Percentiles rank a stretch among this genome's conserved stretches.
Evolutionary conservation across 2,797 vertebrate genomes (phyloP).

Genomic region (Phoeniculus purpureus): DNA sequence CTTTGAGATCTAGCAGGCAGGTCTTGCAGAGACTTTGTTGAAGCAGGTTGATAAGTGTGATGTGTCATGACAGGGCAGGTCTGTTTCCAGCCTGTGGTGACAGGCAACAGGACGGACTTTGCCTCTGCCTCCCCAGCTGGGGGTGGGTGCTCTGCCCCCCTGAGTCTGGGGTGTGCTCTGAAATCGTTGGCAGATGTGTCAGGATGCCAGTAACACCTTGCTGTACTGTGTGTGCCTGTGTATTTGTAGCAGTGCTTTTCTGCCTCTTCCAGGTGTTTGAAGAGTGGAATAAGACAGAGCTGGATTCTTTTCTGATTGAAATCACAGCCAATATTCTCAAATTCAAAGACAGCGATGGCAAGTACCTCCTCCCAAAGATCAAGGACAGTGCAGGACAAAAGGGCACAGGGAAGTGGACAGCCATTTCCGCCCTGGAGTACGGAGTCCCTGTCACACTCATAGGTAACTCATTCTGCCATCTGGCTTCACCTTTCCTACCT

Average conservation of each 20-base stretch:
- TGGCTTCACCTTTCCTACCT: background rate
- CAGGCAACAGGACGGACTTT: background rate
- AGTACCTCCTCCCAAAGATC: conserved; percentile 92
- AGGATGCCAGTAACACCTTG: background rate
- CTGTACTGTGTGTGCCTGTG: fast-evolving
- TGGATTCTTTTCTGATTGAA: conserved; percentile 98
- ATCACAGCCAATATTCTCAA: conserved; percentile 96
- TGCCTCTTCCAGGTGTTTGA: conserved; percentile 83
- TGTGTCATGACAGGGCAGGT: background rate
- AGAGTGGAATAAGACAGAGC: conserved; percentile 94
- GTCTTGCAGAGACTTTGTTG: background rate
- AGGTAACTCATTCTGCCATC: conserved; percentile 73
- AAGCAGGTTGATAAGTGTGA: background rate
- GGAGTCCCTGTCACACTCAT: conserved; percentile 96
- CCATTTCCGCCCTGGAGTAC: conserved; percentile 93
- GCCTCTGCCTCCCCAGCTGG: background rate
- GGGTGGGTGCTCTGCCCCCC: background rate
- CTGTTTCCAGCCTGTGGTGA: background rate
- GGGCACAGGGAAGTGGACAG: conserved; percentile 98
- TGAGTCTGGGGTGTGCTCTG: background rate
- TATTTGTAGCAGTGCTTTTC: background rate
- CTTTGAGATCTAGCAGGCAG: background rate
- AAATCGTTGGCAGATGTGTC: background rate
- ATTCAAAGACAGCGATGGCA: conserved; percentile 84
- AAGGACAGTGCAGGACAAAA: conserved; percentile 96